Base-by-base conservation (phyloP, 2,888 invertebrate genomes). In the Ypsolopha sequella region DNA sequence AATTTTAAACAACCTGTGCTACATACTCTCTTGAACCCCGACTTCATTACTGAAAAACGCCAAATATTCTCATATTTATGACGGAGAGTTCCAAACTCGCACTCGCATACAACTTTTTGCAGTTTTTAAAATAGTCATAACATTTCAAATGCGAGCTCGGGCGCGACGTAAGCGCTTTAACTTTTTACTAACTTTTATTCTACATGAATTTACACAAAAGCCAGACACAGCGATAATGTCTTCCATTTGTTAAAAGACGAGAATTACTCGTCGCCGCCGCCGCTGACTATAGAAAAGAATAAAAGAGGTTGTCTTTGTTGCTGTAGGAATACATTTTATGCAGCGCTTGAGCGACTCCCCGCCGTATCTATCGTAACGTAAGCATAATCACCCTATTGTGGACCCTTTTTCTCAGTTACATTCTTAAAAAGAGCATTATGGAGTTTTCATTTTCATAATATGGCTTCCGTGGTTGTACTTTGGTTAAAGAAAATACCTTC, bases 241-340 rank as follows among this genome's bases (percentile, higher is more conserved):
- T 76, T 76, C 77, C 80, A 80, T 80, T 80, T 79, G 76, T 80
- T 80, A 80, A 77, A 72, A 76, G 78, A 78, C 70, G 73, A 73
- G 78, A 80, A 79, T 79, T 80, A 78, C 73, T 68, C 71, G 67
- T 48, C 52, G 51, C n/a, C 48, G 65, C 66, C 66, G 66, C 63
- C 66, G 63, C 68, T 70, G 75, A 73, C 71, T 74, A 76, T 75
- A 71, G 73, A 76, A 79, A 76, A 72, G 72, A 77, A 80, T 76
- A 76, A 76, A 76, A 72, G 68, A 72, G 67, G 68, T 73, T 74
- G 74, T 77, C 74, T 75, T 76, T 76, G 76, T 76, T 75, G 69
- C 68, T 58, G 61, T 70, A 72, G 70, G 70, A 72, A 76, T 76
- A 78, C 71, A 79, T 77, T 80, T 77, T 71, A 69, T 76, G 73